phyloP scores from a whole-genome alignment of 2,797 vertebrate genomes.

The Sphenodon punctatus region DNA sequence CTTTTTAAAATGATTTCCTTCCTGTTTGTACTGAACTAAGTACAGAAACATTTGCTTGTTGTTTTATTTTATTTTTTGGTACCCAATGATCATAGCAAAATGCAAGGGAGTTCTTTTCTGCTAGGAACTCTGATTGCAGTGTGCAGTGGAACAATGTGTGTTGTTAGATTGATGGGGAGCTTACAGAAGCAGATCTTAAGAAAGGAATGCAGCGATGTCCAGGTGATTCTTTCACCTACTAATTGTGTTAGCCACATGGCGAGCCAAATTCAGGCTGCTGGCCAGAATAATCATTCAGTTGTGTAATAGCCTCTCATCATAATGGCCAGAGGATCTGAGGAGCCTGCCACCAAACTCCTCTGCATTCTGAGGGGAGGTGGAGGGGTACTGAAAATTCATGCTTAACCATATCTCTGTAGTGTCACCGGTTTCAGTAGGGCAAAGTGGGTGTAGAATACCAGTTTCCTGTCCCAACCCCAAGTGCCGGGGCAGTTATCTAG shows the following conservation, averaged over 20 bases:
- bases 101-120: neutral
- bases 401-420: neutral
- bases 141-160: neutral
- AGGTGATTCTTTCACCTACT: neutral
- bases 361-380: fast-evolving
- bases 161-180: neutral
- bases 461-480: neutral
- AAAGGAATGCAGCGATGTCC: neutral
- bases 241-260: neutral
- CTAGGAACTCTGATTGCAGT: neutral
- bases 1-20: neutral
- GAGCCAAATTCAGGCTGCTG: neutral
- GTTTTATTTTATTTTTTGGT: neutral
- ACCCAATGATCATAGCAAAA: neutral
- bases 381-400: neutral
- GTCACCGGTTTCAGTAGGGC: too few species aligned
- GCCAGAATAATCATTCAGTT: neutral
- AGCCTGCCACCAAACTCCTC: neutral
- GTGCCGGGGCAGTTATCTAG: too few species aligned
- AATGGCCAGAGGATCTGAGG: neutral
- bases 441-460: neutral
- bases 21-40: neutral
- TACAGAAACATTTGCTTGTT: neutral
- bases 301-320: neutral
- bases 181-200: neutral